Conservation (phyloP, 2,888 invertebrate genomes). For the Caenorhabditis sinica region DNA sequence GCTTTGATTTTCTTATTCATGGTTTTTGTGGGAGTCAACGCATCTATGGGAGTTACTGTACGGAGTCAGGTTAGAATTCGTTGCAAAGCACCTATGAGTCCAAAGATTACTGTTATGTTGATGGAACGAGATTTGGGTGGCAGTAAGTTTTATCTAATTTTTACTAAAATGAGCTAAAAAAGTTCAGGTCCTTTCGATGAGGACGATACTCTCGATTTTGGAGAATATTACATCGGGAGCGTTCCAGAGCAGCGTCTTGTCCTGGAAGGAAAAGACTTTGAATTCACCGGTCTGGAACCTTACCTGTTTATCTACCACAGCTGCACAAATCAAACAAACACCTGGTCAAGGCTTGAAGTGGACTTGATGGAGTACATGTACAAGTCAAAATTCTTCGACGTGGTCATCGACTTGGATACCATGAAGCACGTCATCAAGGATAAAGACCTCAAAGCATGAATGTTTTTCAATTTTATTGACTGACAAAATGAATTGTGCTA, state of each 20-base stretch:
- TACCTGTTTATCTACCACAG: slow-evolving; percentile 32
- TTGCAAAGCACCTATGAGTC: too few species aligned
- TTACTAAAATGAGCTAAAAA: neutral
- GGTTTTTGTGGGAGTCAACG: too few species aligned
- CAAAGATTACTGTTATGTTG: neutral
- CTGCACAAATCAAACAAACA: neutral
- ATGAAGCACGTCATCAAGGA: neutral
- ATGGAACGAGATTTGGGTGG: slow-evolving; percentile 46
- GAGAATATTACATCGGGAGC: neutral
- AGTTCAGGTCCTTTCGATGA: slow-evolving; percentile 44
- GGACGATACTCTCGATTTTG: slow-evolving; percentile 50
- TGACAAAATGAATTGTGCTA: slow-evolving; percentile 3
- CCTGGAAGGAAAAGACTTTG: slow-evolving; percentile 42
- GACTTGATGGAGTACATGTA: slow-evolving; percentile 5
- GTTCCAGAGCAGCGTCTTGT: neutral
- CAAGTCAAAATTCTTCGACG: slow-evolving; percentile 20
- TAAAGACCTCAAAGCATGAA: neutral
- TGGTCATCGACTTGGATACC: slow-evolving; percentile 43
- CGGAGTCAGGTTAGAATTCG: too few species aligned
- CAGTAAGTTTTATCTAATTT: slow-evolving; percentile 15
- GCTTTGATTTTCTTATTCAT: too few species aligned
- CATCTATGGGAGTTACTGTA: too few species aligned
- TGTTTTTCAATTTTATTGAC: neutral
- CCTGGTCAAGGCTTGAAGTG: neutral
- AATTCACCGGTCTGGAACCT: slow-evolving; percentile 51